Base-by-base conservation (phyloP, 2,888 invertebrate species). In the Aphodius granarius region DNA sequence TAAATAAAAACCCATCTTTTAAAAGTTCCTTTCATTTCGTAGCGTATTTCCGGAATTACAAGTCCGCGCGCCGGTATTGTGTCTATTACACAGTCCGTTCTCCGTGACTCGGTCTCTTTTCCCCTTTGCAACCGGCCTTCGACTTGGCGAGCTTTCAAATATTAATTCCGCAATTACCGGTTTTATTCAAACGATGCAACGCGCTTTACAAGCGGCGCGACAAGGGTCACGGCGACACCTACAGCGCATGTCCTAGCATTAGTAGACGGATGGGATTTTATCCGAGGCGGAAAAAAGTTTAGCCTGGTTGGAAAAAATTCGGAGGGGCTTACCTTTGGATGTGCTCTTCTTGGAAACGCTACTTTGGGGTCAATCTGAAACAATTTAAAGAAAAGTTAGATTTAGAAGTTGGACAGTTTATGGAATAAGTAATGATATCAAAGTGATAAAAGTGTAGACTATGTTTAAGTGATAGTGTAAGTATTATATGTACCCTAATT, bases 281-380 rank as follows among this genome's bases (percentile, higher is more conserved):
- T 43, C 43, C 43, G n/a, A n/a, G n/a, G 9, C 43, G 43, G 43
- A 43, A 43, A 43, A 43, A 43, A 43, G 43, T 43, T 43, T 43
- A 43, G 43, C 43, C 43, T 6, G 9, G 43, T 13, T 43, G 43
- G 43, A 13, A 2, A 43, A 43, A 43, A n/a, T 63, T 66, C 18
- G 66, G 64, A 75, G 75, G 62, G 18, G 82, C 94, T 94, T 91
- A 97, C 97, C 95, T 97, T 98, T 89, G 97, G 97, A 91, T 98
- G 97, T 91, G 97, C 96, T 93, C 97, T 93, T 91, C 98, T 94
- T 84, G 99, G 99, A 91, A 99, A 99, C 88, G 99, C 99, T 90
- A 99, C 97, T 94, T 99, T 99, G 84, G 99, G 99, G 90, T 99
- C 99, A 91, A 99, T 98, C 98, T 99, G 95, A 80, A 91, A 93